A percentile compares a stretch with the other conserved stretches of the same genome.
Evolutionary conservation across 2,797 vertebrate genomes (phyloP).

Genomic region (Eurystomus glaucurus): DNA sequence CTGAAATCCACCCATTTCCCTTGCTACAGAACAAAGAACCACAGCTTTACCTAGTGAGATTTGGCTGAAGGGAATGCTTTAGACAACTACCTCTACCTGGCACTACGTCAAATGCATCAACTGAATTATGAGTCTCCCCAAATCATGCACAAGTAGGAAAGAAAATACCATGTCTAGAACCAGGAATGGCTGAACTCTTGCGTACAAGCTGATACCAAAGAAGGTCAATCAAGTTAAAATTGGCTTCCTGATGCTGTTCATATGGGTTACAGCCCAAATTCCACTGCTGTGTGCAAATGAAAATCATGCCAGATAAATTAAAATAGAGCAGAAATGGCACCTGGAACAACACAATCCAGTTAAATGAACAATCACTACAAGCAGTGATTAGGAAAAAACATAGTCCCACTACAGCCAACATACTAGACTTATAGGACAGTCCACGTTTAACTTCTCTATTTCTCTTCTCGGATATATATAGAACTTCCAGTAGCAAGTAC

Average conservation of each 20-base stretch:
- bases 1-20: neutral
- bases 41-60: neutral
- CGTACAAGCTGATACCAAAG: neutral
- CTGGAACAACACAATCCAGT: neutral
- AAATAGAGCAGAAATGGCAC: neutral
- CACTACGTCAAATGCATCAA: neutral
- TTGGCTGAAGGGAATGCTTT: neutral
- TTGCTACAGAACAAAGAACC: neutral
- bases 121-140: neutral
- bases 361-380: neutral
- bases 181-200: neutral
- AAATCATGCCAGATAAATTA: neutral
- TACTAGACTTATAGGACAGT: neutral
- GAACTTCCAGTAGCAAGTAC: neutral
- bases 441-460: neutral
- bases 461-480: neutral
- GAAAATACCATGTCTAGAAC: neutral
- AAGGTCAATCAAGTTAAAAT: constrained; percentile 38
- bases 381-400: neutral
- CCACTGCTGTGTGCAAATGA: neutral
- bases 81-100: neutral
- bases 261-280: neutral
- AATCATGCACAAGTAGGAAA: neutral
- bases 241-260: neutral
- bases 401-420: neutral